Percentiles rank a stretch among this genome's conserved stretches.
Evolutionary conservation across 2,888 invertebrate species (phyloP).

Genomic region (Axea sp.): DNA sequence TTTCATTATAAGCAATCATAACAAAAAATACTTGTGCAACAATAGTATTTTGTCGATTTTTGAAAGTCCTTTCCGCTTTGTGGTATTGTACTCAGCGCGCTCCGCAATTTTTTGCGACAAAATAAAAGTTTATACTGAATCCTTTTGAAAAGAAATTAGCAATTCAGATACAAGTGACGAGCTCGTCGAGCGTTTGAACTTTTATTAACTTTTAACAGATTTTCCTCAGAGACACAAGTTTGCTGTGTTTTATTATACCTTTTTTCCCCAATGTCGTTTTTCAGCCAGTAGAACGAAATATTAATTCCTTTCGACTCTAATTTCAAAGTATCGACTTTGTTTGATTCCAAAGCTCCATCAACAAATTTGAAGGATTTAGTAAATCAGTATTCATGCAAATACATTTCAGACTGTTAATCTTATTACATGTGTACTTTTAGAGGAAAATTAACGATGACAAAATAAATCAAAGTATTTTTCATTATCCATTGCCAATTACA

Average conservation of each 20-base stretch:
- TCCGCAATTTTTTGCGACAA: constrained; percentile 3
- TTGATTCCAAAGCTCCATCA: constrained; percentile 4
- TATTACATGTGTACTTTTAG: no score
- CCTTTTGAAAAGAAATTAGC: constrained; percentile 34
- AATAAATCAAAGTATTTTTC: no score
- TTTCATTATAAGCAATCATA: no score
- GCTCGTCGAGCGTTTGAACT: constrained; percentile 31
- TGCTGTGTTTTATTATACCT: constrained; percentile 8
- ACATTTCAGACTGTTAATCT: constrained; percentile 1
- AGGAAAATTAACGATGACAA: no score
- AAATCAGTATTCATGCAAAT: constrained; percentile 7
- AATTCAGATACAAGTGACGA: constrained; percentile 39
- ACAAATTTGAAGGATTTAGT: constrained; percentile 3
- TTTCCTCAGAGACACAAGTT: constrained; percentile 36
- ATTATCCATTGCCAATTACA: no score
- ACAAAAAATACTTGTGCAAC: neutral
- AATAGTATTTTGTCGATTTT: neutral
- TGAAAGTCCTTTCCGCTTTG: constrained; percentile 6
- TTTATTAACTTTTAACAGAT: constrained; percentile 53
- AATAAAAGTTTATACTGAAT: constrained; percentile 20
- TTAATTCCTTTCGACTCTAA: neutral
- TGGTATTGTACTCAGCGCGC: neutral
- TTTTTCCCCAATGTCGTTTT: neutral
- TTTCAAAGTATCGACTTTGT: neutral
- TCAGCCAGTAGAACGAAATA: neutral